phyloP scores from a whole-genome alignment of 2,888 invertebrate genomes.

The Dryobotodes eremita region DNA sequence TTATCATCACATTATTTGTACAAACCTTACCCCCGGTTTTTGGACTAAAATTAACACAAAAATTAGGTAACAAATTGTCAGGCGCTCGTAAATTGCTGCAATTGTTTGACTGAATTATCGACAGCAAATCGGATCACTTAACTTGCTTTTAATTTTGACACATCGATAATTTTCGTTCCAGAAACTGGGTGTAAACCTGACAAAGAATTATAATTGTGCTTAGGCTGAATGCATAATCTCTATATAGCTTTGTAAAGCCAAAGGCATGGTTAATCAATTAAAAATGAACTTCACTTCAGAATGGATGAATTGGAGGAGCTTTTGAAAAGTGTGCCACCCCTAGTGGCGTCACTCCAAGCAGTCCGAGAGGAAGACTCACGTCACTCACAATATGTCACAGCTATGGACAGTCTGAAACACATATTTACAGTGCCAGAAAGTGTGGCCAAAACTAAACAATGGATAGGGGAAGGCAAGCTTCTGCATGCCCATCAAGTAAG shows the following conservation, averaged over 20 bases:
- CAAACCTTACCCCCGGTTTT: too few relatives aligned
- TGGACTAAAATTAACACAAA: not conserved
- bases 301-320: conserved; percentile 94
- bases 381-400: conserved; percentile 99
- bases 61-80: too few relatives aligned
- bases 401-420: conserved; percentile 99
- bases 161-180: not conserved
- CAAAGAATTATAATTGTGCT: not conserved
- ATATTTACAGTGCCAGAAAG: conserved; percentile 99
- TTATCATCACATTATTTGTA: not conserved
- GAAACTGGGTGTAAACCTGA: too few relatives aligned
- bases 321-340: conserved; percentile 94
- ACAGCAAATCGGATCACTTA: not conserved
- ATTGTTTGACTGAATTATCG: not conserved
- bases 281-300: conserved; percentile 80
- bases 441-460: conserved; percentile 97
- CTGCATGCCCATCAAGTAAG: conserved; percentile 97
- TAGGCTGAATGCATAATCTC: not conserved
- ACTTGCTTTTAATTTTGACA: not conserved
- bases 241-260: not conserved
- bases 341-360: conserved; percentile 95
- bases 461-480: conserved; percentile 98
- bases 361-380: conserved; percentile 98
- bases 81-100: not conserved
- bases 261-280: not conserved